Base-by-base conservation (phyloP, 2,888 invertebrate genomes). In the Copidosoma aretas region DNA sequence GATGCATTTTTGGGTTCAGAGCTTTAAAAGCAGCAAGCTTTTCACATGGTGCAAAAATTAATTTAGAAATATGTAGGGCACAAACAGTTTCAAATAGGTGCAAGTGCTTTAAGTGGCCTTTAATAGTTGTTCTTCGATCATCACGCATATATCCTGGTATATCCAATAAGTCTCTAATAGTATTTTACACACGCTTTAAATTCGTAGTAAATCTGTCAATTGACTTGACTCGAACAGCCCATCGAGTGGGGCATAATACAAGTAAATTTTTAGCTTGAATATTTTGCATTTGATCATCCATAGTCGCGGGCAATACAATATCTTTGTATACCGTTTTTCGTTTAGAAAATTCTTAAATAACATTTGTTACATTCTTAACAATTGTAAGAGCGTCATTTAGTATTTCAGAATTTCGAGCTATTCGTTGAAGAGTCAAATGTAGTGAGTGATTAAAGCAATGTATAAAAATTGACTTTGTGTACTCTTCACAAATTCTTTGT, bases 331-430 rank as follows among this genome's bases (percentile, higher is more conserved):
- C 25, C 32, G 5, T 25, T 32, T 58, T 58, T 58, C 58, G 1
- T 14, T 58, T 58, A 58, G 58, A 58, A 10, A 32, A 58, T 58
- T 58, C 58, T 58, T 25, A 58, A 24, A 58, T 58, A 12, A 39
- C n/a, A 32, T 58, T 58, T 15, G 58, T 15, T 10, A 58, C 49
- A 49, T 49, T 3, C 10, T 49, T 49, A 15, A 49, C 49, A 3
- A 12, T 49, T 49, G 49, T 49, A 3, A 49, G n/a, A 49, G 49
- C 3, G n/a, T 49, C 49, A 49, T 49, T 49, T 3, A 49, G 3
- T 8, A 10, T 49, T 5, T 32, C 32, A 8, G 32, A 32, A 5
- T 32, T 32, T 32, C 32, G 32, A 5, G 32, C 32, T 32, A 32
- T 32, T 32, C 8, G 3, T 32, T 32, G 32, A 3, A 32, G 32